Evolutionary conservation across 2,888 invertebrate species (phyloP).

Genomic region (Toxonevra muliebris): DNA sequence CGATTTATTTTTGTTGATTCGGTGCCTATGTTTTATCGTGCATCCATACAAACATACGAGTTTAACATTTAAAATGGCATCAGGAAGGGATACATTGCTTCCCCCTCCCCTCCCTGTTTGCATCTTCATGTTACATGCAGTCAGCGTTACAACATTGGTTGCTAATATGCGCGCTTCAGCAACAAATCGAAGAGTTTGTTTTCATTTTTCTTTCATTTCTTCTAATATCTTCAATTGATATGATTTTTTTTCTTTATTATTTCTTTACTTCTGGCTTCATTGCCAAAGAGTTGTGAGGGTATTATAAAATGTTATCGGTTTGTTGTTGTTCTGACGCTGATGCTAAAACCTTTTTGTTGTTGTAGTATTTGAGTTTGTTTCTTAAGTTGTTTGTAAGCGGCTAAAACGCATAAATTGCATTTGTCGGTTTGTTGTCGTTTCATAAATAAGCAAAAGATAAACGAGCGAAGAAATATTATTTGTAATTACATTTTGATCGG

Average conservation of each 20-base stretch:
- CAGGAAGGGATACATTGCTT: not conserved
- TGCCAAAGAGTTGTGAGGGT: too few species aligned
- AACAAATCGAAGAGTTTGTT: not conserved
- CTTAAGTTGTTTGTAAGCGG: not conserved
- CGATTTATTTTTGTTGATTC: slow-evolving; percentile 30
- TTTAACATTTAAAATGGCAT: too few species aligned
- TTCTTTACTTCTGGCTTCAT: too few species aligned
- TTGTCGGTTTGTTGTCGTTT: slow-evolving; percentile 63
- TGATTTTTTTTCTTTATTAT: too few species aligned
- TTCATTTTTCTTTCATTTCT: not conserved
- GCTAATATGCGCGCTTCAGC: slow-evolving; percentile 3
- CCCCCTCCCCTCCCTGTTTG: not conserved
- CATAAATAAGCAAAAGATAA: slow-evolving; percentile 61
- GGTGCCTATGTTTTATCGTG: not conserved
- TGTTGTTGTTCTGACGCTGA: not conserved
- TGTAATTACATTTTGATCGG: slow-evolving; percentile 56
- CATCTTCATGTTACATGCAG: not conserved
- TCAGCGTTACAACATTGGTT: not conserved
- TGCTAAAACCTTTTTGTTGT: slow-evolving; percentile 3
- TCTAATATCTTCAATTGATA: not conserved
- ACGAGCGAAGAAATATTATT: slow-evolving; percentile 62
- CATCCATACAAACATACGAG: too few species aligned
- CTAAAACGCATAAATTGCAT: slow-evolving; percentile 58
- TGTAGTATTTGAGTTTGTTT: slow-evolving; percentile 13
- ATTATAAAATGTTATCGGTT: too few species aligned